Conservation (phyloP, 2,888 invertebrate species). For the Hesperia comma region DNA sequence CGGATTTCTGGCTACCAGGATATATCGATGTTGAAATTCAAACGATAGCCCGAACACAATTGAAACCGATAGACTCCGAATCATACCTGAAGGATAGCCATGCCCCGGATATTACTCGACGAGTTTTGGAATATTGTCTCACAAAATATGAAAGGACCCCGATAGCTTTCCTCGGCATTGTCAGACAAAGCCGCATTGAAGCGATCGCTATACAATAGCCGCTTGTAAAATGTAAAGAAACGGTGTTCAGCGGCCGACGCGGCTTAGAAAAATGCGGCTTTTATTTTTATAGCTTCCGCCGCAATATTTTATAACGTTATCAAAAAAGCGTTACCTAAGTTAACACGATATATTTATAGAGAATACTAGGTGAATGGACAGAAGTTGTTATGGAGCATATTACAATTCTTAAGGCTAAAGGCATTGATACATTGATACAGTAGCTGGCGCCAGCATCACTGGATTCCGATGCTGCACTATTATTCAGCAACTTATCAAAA, state of each 20-base stretch:
- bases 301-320: slow-evolving; percentile 8
- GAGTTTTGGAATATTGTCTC: slow-evolving; percentile 29
- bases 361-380: too few relatives aligned
- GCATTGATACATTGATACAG: too few relatives aligned
- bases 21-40: too few relatives aligned
- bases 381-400: too few relatives aligned
- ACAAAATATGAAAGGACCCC: slow-evolving; percentile 31
- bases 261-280: slow-evolving; percentile 2
- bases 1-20: too few relatives aligned
- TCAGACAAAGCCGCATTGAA: slow-evolving; percentile 26
- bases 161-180: slow-evolving; percentile 22
- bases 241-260: background rate
- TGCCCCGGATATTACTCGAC: slow-evolving; percentile 16
- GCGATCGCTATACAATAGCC: slow-evolving; percentile 25
- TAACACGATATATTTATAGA: background rate
- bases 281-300: slow-evolving; percentile 7
- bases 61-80: too few relatives aligned
- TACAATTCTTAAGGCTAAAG: too few relatives aligned
- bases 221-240: slow-evolving; percentile 26
- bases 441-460: too few relatives aligned
- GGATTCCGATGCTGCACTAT: too few relatives aligned
- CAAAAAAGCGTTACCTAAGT: background rate
- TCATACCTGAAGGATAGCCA: background rate
- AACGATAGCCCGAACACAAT: too few relatives aligned
- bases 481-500: too few relatives aligned